Percentiles rank a stretch among this genome's conserved stretches.
phyloP scores from a whole-genome alignment of 1,140 invertebrate genomes.

The Heliconius eleuchia region DNA sequence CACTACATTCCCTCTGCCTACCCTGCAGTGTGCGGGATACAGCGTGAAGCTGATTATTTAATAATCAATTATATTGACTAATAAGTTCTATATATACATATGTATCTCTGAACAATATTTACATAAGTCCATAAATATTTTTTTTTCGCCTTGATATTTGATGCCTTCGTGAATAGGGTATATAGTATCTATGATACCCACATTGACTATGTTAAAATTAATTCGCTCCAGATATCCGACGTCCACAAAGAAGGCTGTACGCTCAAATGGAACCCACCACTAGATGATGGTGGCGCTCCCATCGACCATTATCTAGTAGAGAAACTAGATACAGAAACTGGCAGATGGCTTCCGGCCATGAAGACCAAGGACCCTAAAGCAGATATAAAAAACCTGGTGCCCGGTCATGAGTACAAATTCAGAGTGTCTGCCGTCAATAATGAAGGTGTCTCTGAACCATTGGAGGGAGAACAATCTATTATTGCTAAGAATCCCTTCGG shows the following conservation, averaged over 20 bases:
- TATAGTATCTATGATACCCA: too few relatives aligned
- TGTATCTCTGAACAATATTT: too few relatives aligned
- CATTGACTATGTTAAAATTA: too few relatives aligned
- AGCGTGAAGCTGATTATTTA: too few relatives aligned
- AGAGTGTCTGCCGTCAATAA: conserved; percentile 96
- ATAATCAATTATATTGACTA: too few relatives aligned
- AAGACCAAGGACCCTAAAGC: conserved; percentile 92
- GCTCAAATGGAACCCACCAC: conserved; percentile 96
- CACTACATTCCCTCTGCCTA: too few relatives aligned
- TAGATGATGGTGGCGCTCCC: conserved; percentile 94
- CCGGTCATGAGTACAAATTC: conserved; percentile 98
- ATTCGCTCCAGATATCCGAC: conserved; percentile 84
- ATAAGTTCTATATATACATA: too few relatives aligned
- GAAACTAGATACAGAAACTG: conserved; percentile 92
- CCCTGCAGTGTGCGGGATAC: too few relatives aligned
- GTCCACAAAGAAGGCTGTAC: conserved; percentile 96
- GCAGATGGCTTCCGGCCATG: conserved; percentile 89
- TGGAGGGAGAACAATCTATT: conserved; percentile 93
- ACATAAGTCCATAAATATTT: too few relatives aligned
- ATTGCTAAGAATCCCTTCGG: conserved; percentile 99
- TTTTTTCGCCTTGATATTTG: too few relatives aligned
- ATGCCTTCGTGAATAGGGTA: too few relatives aligned
- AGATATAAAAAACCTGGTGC: conserved; percentile 91
- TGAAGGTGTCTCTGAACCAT: conserved; percentile 96
- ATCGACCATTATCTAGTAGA: conserved; percentile 96